Conservation (phyloP, 2,888 invertebrate species). For the Caenorhabditis panamensis region DNA sequence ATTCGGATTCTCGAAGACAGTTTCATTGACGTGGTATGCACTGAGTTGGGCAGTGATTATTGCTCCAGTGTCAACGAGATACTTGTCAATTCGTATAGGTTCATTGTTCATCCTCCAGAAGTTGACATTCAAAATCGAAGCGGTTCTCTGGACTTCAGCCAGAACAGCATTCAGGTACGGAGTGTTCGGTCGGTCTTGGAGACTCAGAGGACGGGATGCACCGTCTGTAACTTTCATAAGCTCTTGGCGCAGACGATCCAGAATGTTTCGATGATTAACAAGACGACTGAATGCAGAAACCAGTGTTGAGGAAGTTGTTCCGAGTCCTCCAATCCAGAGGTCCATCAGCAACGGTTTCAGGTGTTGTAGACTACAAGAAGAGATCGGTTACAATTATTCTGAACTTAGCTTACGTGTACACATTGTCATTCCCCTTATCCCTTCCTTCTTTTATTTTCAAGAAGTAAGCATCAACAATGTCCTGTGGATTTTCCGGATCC, state of each 20-base stretch:
- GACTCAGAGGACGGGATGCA: conserved; percentile 17
- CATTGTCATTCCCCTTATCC: too few species aligned
- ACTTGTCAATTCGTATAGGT: conserved; percentile 37
- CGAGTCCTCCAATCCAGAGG: conserved; percentile 69
- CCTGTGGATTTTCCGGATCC: conserved; percentile 51
- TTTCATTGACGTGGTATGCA: conserved; percentile 55
- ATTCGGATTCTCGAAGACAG: conserved; percentile 38
- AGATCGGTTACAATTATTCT: too few species aligned
- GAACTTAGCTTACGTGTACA: too few species aligned
- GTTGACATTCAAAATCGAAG: conserved; percentile 61
- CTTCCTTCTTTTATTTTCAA: conserved; percentile 53
- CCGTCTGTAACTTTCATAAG: conserved; percentile 49
- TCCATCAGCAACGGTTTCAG: conserved; percentile 60
- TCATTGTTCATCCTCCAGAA: conserved; percentile 56
- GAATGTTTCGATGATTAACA: conserved; percentile 54
- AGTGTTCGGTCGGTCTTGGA: conserved; percentile 27
- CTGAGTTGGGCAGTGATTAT: conserved; percentile 60
- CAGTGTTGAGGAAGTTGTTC: conserved; percentile 64
- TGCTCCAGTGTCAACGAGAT: conserved; percentile 50
- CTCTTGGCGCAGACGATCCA: conserved; percentile 47
- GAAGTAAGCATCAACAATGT: conserved; percentile 65
- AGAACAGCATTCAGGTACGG: conserved; percentile 53
- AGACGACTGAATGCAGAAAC: conserved; percentile 57
- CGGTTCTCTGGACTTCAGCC: conserved; percentile 63
- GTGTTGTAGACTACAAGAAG: conserved; percentile 42